Base-by-base conservation (phyloP, 2,113 vertebrate species). In the Daphoenositta chrysoptera region DNA sequence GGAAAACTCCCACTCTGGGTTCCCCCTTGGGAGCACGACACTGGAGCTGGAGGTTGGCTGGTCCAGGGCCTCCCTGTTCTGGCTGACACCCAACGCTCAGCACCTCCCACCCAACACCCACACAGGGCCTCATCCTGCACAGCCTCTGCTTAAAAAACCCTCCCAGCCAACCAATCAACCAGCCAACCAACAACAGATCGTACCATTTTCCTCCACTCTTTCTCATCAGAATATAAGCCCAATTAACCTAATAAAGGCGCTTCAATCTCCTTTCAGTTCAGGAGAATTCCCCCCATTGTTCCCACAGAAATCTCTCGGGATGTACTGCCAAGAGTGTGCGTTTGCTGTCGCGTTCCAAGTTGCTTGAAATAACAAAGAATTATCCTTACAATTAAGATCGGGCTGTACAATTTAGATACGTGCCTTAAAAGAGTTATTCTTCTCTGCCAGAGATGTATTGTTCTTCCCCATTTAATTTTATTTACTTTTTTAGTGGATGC, bases 341-440 rank as follows among this genome's bases (percentile, higher is more conserved):
- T 75, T 94, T 90, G 77, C 92, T 83, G 83, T 77, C 2, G 13
- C 2, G 3, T 96, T 97, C 94, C 92, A 94, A 90, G 76, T 89
- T 75, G 69, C 90, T 96, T 89, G 80, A 96, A 95, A 95, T 81
- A 96, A 96, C 92, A 96, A 96, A 95, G 90, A 92, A 95, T 83
- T 93, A 87, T 60, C 90, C 90, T 92, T 78, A 94, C 94, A 93
- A 94, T 95, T 97, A 97, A 95, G 93, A 96, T 94, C 94, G 80
- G 79, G 45, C 95, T 90, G 87, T 94, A 95, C 94, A 90, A 96
- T 95, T 96, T 90, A 95, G 88, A 85, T 91, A 83, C 8, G 7
- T 76, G 87, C 83, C 90, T 96, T 92, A 84, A 89, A 87, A 95
- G 89, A 92, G 77, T 93, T 81, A 78, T 89, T 93, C 65, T 47